Percentiles rank a stretch among this genome's conserved stretches.
phyloP scores from a whole-genome alignment of 2,797 vertebrate genomes.

The Hydrocynus forskahlii region DNA sequence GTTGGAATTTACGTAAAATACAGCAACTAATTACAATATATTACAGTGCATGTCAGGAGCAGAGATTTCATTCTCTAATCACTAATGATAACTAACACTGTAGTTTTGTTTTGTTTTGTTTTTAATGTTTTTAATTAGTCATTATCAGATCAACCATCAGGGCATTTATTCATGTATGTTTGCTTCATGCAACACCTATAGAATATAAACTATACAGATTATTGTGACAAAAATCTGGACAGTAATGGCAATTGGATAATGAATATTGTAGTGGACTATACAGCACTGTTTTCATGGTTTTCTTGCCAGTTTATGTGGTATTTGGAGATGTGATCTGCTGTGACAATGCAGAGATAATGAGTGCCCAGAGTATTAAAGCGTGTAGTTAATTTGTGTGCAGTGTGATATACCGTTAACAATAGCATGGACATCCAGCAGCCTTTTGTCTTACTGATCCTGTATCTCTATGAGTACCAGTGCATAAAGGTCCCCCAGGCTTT shows the following conservation, averaged over 20 bases:
- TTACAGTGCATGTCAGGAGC: background rate
- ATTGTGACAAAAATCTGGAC: no score
- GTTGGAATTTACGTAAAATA: constrained; percentile 9
- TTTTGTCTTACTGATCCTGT: constrained; percentile 3
- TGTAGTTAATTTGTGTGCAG: background rate
- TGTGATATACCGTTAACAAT: background rate
- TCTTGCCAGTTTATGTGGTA: background rate
- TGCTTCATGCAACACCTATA: no score
- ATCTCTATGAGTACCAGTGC: constrained; percentile 13
- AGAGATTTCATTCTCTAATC: background rate
- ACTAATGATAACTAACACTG: background rate
- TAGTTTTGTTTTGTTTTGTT: background rate
- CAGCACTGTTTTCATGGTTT: background rate
- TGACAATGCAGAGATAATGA: background rate
- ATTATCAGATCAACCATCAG: background rate
- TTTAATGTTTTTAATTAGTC: no score
- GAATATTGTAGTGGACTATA: background rate
- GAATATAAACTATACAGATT: background rate
- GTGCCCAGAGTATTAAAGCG: background rate
- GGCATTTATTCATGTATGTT: no score
- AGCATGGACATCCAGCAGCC: background rate
- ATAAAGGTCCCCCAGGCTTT: background rate
- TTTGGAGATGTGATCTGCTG: background rate
- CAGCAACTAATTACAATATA: constrained; percentile 21
- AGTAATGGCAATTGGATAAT: no score